Base-by-base conservation (phyloP, 2,113 vertebrate species). In the Hydropotes inermis region DNA sequence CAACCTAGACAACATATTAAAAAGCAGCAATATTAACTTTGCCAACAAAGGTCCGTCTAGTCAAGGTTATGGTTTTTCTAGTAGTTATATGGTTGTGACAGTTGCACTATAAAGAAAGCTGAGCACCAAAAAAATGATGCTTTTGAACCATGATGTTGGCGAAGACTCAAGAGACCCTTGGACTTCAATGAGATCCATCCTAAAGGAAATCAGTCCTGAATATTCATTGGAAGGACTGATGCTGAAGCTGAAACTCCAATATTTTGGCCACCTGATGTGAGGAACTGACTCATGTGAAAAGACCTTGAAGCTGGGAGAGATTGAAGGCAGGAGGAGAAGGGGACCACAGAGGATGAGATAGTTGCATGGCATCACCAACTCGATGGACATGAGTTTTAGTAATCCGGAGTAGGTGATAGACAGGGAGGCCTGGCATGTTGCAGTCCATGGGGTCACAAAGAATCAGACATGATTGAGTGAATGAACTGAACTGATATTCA, bases 391-490 rank as follows among this genome's bases (percentile, higher is more conserved):
- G 21, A 74, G 21, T 25, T 7, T 43, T 36, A 74, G 21, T 43
- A 43, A 43, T 25, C 23, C 0, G 21, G 21, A 43, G 70, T 1
- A 43, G 70, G 36, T 74, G 23, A 74, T 39, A 23, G 11, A 74
- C 21, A 25, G 36, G 36, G 25, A 74, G 36, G 70, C 70, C 11
- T 74, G 23, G 11, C 0, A 0, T 74, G 70, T 23, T 74, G 11
- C 70, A 25, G 36, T 74, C 70, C 21, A 45, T 36, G 64, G n/a
- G n/a, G 36, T 70, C 2, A 2, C 64, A 70, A 70, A 36, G n/a
- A 70, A 36, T 70, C 8, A 0, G 64, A 70, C 64, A 70, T 10
- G 36, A 12, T 4, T 70, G n/a, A 23, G n/a, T 5, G 17, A 70
- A n/a, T 70, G 64, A 36, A 36, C 17, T 70, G n/a, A 70, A 70